These are phyloP conservation scores for Drosophila percnosoma DNA, from an alignment of 2,888 invertebrate genomes.

Conservation along the genomic window DNA sequence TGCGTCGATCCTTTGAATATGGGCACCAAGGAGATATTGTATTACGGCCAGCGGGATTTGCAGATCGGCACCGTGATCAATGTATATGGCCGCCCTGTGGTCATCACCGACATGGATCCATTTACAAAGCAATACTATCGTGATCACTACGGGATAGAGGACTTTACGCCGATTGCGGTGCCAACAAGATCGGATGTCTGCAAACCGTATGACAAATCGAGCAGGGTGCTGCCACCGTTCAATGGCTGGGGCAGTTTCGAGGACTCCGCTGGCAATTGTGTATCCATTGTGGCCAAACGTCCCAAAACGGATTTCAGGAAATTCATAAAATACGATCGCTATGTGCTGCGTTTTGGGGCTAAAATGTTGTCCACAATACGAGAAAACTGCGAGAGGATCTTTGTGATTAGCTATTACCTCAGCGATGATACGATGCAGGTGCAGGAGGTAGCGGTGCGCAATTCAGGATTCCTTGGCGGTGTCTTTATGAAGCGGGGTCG, in stretches of 20 bases:
- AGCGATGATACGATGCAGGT: constrained; percentile 94
- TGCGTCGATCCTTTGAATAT: constrained; percentile 87
- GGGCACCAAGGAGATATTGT: constrained; percentile 84
- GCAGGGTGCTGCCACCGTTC: constrained; percentile 90
- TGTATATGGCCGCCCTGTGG: constrained; percentile 92
- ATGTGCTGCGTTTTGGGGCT: constrained; percentile 91
- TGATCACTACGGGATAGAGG: constrained; percentile 84
- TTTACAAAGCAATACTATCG: constrained; percentile 94
- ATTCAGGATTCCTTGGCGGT: constrained; percentile 89
- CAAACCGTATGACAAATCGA: constrained; percentile 53
- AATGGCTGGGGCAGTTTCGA: constrained; percentile 96
- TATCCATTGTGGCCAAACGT: constrained; percentile 91
- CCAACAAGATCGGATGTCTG: constrained; percentile 74
- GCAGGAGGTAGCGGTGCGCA: constrained; percentile 90
- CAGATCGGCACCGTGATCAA: constrained; percentile 93
- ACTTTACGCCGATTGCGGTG: constrained; percentile 77
- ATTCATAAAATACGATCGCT: constrained; percentile 92
- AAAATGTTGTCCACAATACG: constrained; percentile 90
- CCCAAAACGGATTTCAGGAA: constrained; percentile 92
- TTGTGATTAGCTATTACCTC: constrained; percentile 93
- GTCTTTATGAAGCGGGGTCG: constrained; percentile 89
- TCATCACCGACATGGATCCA: constrained; percentile 93
- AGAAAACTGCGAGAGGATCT: constrained; percentile 88
- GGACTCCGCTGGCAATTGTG: constrained; percentile 95
- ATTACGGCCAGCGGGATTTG: constrained; percentile 87